A percentile compares a stretch with the other conserved stretches of the same genome.
These are phyloP conservation scores for Protosalanx chinensis DNA, from an alignment of 2,797 vertebrate species.

Conservation along the genomic window DNA sequence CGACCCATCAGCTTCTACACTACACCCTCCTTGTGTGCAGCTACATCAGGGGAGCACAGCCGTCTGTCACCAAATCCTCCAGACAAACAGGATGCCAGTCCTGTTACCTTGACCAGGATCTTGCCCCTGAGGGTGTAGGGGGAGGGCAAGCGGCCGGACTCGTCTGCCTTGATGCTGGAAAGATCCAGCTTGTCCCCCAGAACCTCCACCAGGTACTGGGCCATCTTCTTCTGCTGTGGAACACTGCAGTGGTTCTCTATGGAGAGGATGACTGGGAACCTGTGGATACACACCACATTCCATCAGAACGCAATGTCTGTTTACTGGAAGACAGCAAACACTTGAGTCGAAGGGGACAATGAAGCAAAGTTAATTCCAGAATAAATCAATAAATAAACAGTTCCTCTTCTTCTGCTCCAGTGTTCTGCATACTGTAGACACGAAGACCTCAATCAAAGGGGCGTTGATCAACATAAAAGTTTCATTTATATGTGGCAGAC, in stretches of 20 bases:
- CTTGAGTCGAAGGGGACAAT: too few relatives aligned
- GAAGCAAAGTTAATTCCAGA: too few relatives aligned
- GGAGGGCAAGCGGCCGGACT: slow-evolving; percentile 81
- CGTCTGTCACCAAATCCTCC: too few relatives aligned
- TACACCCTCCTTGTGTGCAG: too few relatives aligned
- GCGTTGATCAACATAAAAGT: not conserved
- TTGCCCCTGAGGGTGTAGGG: slow-evolving; percentile 89
- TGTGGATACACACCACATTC: slow-evolving; percentile 44
- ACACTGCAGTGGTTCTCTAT: slow-evolving; percentile 98
- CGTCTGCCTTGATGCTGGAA: slow-evolving; percentile 74
- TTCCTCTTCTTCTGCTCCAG: too few relatives aligned
- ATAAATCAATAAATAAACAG: too few relatives aligned
- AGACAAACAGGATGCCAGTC: not conserved
- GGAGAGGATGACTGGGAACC: slow-evolving; percentile 94
- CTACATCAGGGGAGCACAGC: too few relatives aligned
- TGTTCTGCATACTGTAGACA: too few relatives aligned
- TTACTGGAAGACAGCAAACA: not conserved
- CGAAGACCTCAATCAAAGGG: not conserved
- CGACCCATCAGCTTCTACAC: too few relatives aligned
- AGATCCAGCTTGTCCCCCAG: slow-evolving; percentile 92
- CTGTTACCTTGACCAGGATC: slow-evolving; percentile 90
- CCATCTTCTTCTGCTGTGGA: slow-evolving; percentile 97
- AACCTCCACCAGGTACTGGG: slow-evolving; percentile 86
- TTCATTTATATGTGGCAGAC: slow-evolving; percentile 9
- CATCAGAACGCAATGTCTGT: not conserved